phyloP scores from a whole-genome alignment of 2,888 invertebrate genomes.

The Diarsia brunnea region DNA sequence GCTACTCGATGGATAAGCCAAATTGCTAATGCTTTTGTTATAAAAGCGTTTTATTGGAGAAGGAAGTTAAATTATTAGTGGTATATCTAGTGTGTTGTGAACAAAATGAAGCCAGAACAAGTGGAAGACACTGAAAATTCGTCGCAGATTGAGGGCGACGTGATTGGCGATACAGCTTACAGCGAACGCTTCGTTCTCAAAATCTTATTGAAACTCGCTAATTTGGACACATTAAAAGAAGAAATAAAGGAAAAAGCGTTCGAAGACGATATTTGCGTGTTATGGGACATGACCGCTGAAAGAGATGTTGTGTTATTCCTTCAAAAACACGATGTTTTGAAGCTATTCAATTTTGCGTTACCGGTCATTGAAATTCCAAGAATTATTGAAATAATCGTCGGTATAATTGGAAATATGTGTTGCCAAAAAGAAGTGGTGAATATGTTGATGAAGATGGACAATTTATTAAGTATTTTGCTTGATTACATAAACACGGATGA shows the following conservation, averaged over 20 bases:
- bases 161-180: constrained; percentile 95
- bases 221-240: constrained; percentile 86
- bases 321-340: constrained; percentile 92
- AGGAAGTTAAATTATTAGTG: constrained; percentile 21
- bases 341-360: constrained; percentile 91
- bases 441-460: constrained; percentile 89
- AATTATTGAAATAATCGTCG: constrained; percentile 95
- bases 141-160: constrained; percentile 92
- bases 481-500: constrained; percentile 92
- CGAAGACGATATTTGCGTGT: constrained; percentile 93
- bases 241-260: constrained; percentile 91
- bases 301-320: constrained; percentile 94
- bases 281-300: constrained; percentile 97
- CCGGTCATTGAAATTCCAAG: constrained; percentile 91
- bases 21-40: not conserved
- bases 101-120: constrained; percentile 76
- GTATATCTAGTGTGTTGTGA: constrained; percentile 5
- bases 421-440: constrained; percentile 92
- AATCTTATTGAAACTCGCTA: constrained; percentile 92
- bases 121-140: constrained; percentile 66
- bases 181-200: constrained; percentile 94
- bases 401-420: constrained; percentile 96
- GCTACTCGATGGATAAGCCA: not conserved
- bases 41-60: constrained; percentile 24
- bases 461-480: constrained; percentile 90